Conservation (phyloP, 1,140 invertebrate genomes). For the Drosophila pallidifrons region DNA sequence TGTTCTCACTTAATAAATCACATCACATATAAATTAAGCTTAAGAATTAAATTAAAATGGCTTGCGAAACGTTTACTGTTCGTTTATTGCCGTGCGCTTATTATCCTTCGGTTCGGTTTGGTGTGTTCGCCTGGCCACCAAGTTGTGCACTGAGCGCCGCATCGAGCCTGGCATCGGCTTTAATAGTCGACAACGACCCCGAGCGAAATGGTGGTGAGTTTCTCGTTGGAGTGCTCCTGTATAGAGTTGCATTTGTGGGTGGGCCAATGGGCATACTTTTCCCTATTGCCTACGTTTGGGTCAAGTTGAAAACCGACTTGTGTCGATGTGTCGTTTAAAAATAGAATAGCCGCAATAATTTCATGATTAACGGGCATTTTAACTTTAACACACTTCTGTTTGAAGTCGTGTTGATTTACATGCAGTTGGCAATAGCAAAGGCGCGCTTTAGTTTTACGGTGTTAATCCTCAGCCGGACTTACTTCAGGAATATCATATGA, state of each 20-base stretch:
- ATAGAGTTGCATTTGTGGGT: slow-evolving; percentile 14
- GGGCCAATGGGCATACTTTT: slow-evolving; percentile 12
- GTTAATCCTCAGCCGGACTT: slow-evolving; percentile 43
- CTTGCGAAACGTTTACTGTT: slow-evolving; percentile 27
- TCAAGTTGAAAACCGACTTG: slow-evolving; percentile 46
- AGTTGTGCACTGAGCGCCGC: slow-evolving; percentile 62
- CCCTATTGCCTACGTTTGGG: slow-evolving; percentile 28
- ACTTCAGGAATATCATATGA: slow-evolving; percentile 73
- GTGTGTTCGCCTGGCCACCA: slow-evolving; percentile 50
- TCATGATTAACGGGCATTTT: slow-evolving; percentile 58
- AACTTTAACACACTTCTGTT: slow-evolving; percentile 33
- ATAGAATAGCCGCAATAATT: slow-evolving; percentile 51
- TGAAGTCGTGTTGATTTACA: slow-evolving; percentile 66
- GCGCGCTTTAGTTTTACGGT: slow-evolving; percentile 3
- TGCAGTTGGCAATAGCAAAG: slow-evolving; percentile 8
- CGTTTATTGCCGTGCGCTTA: slow-evolving; percentile 11
- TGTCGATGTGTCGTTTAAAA: slow-evolving; percentile 23
- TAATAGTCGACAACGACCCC: slow-evolving; percentile 53
- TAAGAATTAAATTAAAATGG: slow-evolving; percentile 14
- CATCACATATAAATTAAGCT: slow-evolving; percentile 19
- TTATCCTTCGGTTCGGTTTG: slow-evolving; percentile 49
- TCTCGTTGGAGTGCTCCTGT: slow-evolving; percentile 38
- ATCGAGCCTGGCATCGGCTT: slow-evolving; percentile 48
- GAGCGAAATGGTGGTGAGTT: slow-evolving; percentile 59
- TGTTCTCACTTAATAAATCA: slow-evolving; percentile 20